These are phyloP conservation scores for Drosophila acutilabella DNA, from an alignment of 2,888 invertebrate genomes.

Conservation along the genomic window DNA sequence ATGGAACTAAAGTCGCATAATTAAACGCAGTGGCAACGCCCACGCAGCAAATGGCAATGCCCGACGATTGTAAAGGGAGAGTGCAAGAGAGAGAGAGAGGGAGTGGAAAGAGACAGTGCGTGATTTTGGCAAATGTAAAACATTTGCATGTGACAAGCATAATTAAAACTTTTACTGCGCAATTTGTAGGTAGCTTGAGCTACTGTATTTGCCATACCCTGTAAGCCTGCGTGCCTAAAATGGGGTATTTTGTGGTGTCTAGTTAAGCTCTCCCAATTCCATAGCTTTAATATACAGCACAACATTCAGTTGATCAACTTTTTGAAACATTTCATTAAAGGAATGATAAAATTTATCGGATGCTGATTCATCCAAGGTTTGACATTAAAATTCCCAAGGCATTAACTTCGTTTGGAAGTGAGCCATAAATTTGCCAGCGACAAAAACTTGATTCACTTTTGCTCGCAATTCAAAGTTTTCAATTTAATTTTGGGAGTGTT, in stretches of 20 bases:
- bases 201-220: conserved; percentile 50
- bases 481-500: conserved; percentile 35
- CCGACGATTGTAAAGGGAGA: background rate
- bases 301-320: background rate
- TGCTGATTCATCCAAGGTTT: conserved; percentile 42
- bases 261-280: background rate
- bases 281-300: conserved; percentile 7
- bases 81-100: background rate
- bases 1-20: conserved; percentile 28
- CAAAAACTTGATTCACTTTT: conserved; percentile 37
- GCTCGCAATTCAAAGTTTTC: conserved; percentile 31
- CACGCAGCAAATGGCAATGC: conserved; percentile 26
- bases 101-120: conserved; percentile 1
- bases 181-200: conserved; percentile 46
- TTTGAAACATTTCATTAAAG: background rate
- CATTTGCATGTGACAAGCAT: conserved; percentile 75
- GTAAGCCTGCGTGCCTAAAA: background rate
- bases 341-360: conserved; percentile 2
- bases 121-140: conserved; percentile 60
- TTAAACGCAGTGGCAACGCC: conserved; percentile 42
- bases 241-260: background rate
- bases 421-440: conserved; percentile 38
- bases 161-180: conserved; percentile 70
- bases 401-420: conserved; percentile 14
- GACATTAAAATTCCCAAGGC: conserved; percentile 45